These are phyloP conservation scores for Ariolimax columbianus DNA, from an alignment of 2,888 invertebrate species.

Conservation along the genomic window DNA sequence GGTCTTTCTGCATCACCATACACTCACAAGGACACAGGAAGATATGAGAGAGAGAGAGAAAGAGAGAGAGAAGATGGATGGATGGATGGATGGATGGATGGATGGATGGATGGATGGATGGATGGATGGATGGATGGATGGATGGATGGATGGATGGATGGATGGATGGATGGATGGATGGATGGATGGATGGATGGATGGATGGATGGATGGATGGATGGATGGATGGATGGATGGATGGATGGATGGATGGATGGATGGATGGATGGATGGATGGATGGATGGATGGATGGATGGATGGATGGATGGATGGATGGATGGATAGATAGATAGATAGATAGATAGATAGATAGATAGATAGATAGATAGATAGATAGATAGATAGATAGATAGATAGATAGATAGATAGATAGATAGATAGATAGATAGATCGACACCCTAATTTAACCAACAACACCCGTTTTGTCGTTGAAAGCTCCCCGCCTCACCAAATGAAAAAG, in stretches of 20 bases:
- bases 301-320: not conserved
- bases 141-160: not conserved
- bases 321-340: constrained; percentile 14
- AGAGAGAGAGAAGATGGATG: not conserved
- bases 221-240: not conserved
- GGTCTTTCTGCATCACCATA: too few relatives aligned
- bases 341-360: constrained; percentile 14
- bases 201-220: not conserved
- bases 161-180: constrained; percentile 6
- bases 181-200: not conserved
- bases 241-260: not conserved
- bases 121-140: constrained; percentile 2
- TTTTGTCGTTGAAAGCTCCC: too few relatives aligned
- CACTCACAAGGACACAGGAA: too few relatives aligned
- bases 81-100: not conserved
- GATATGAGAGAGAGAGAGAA: constrained; percentile 2
- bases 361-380: constrained; percentile 14
- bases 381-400: constrained; percentile 14
- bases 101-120: not conserved
- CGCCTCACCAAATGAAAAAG: too few relatives aligned
- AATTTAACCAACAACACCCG: too few relatives aligned
- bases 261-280: not conserved
- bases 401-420: constrained; percentile 11
- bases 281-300: not conserved
- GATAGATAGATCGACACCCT: not conserved